Percentiles rank a stretch among this genome's conserved stretches.
Conservation (phyloP, 1,140 invertebrate species). For the Tyrophagus putrescentiae region DNA sequence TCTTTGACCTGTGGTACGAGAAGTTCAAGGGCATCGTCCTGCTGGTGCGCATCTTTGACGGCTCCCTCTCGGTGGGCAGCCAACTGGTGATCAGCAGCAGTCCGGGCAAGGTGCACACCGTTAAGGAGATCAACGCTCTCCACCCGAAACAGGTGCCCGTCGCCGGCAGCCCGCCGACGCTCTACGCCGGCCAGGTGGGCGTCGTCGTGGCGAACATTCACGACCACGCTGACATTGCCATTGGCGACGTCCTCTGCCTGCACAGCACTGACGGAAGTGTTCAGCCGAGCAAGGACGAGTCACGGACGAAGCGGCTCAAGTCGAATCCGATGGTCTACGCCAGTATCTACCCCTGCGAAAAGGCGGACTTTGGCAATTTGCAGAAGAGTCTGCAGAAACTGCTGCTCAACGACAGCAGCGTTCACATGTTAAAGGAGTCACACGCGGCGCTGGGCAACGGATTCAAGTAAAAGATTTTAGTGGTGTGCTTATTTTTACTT, state of each 20-base stretch:
- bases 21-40: slow-evolving; percentile 67
- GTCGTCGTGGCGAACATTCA: slow-evolving; percentile 66
- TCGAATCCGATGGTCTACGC: slow-evolving; percentile 28
- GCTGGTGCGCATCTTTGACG: slow-evolving; percentile 61
- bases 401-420: slow-evolving; percentile 82
- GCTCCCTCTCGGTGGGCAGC: slow-evolving; percentile 49
- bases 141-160: slow-evolving; percentile 56
- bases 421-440: slow-evolving; percentile 56
- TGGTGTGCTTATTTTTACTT: neutral
- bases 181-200: slow-evolving; percentile 70
- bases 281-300: neutral
- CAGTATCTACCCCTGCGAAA: slow-evolving; percentile 69
- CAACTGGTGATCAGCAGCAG: slow-evolving; percentile 44
- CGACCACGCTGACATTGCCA: slow-evolving; percentile 53
- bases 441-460: slow-evolving; percentile 85
- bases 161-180: slow-evolving; percentile 32
- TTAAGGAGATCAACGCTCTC: slow-evolving; percentile 62
- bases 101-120: slow-evolving; percentile 54
- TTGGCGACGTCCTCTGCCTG: slow-evolving; percentile 69
- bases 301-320: neutral
- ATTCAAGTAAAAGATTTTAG: slow-evolving; percentile 36
- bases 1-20: slow-evolving; percentile 92
- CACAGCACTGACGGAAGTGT: slow-evolving; percentile 27
- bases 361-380: slow-evolving; percentile 57
- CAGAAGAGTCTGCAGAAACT: slow-evolving; percentile 74